Evolutionary conservation across 1,140 invertebrate genomes (phyloP).

Genomic region (Polyergus mexicanus): DNA sequence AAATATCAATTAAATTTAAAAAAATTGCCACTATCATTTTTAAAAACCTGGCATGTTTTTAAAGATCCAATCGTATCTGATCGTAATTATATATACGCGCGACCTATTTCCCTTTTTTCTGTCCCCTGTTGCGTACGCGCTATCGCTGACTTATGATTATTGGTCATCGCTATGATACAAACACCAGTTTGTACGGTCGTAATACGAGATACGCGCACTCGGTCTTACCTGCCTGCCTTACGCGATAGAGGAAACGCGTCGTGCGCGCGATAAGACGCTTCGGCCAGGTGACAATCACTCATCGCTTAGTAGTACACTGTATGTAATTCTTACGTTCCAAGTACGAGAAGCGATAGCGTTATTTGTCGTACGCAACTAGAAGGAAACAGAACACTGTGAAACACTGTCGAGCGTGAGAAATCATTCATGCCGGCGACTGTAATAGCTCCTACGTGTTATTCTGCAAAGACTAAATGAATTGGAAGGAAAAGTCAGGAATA

Average conservation of each 20-base stretch:
- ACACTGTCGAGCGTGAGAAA: slow-evolving; percentile 59
- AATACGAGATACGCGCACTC: slow-evolving; percentile 43
- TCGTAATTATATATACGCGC: slow-evolving; percentile 33
- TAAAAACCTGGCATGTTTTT: slow-evolving; percentile 9
- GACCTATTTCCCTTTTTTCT: slow-evolving; percentile 42
- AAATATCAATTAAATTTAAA: slow-evolving; percentile 26
- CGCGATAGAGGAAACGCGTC: slow-evolving; percentile 54
- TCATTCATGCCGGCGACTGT: not conserved
- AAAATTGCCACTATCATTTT: slow-evolving; percentile 24
- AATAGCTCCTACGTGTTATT: not conserved
- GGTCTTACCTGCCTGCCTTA: slow-evolving; percentile 25
- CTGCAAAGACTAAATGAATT: slow-evolving; percentile 6
- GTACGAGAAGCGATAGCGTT: slow-evolving; percentile 56
- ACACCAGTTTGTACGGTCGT: slow-evolving; percentile 37
- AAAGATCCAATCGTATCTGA: not conserved
- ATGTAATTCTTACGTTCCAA: slow-evolving; percentile 27
- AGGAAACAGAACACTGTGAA: slow-evolving; percentile 40
- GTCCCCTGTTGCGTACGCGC: not conserved
- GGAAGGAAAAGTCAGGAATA: slow-evolving; percentile 15
- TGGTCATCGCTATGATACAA: slow-evolving; percentile 34
- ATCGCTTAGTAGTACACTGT: slow-evolving; percentile 15
- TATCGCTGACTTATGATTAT: slow-evolving; percentile 51
- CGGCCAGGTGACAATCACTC: slow-evolving; percentile 41
- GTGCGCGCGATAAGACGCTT: slow-evolving; percentile 30
- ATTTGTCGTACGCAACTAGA: slow-evolving; percentile 39